Percentiles rank a stretch among this genome's conserved stretches.
phyloP scores from a whole-genome alignment of 2,113 vertebrate genomes.

The Melanerpes formicivorus region DNA sequence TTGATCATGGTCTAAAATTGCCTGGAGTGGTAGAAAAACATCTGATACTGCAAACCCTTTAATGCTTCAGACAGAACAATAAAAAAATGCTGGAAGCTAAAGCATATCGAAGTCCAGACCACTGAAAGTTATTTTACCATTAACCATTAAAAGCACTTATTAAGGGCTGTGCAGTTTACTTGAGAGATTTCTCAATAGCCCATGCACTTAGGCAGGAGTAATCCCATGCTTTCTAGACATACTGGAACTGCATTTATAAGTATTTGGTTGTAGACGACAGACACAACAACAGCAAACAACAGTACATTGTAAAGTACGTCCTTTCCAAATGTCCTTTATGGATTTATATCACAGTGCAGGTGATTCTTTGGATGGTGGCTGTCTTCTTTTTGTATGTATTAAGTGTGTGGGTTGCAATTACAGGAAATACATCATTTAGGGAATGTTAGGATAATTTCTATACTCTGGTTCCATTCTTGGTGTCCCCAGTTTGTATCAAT shows the following conservation, averaged over 20 bases:
- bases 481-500: not conserved
- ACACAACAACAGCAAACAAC: not conserved
- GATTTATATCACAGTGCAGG: not conserved
- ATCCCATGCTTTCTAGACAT: not conserved
- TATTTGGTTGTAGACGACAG: not conserved
- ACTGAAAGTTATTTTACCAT: not conserved
- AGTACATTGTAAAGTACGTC: rapidly evolving
- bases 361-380: not conserved
- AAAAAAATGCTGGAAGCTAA: not conserved
- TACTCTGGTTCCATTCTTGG: not conserved
- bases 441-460: not conserved
- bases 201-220: not conserved
- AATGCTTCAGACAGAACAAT: not conserved
- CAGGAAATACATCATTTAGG: not conserved
- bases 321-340: not conserved
- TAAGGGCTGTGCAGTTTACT: not conserved
- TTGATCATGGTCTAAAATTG: constrained; percentile 1
- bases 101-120: not conserved
- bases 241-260: not conserved
- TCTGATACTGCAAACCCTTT: not conserved
- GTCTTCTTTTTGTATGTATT: not conserved
- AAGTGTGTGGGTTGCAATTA: not conserved
- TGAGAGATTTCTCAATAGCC: not conserved
- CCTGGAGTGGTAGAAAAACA: not conserved
- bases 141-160: not conserved